Evolutionary conservation across 30 jellyfish, hydroid and myxozoan genomes (phyloP).

Genomic region (Phacellophora camtschatica): DNA sequence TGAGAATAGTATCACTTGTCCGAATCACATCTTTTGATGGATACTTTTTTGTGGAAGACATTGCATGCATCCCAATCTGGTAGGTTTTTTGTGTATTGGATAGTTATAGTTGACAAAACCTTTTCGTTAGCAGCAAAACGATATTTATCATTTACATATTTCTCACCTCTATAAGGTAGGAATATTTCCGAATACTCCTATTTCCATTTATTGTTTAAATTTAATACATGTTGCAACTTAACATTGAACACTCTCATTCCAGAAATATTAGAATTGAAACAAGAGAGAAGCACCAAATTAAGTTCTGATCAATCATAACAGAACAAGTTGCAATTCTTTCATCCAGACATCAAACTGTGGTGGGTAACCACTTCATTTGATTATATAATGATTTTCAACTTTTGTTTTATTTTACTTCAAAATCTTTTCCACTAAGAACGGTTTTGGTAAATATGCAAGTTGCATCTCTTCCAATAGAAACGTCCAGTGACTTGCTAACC

Average conservation of each 20-base stretch:
- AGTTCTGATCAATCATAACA: constrained; percentile 18
- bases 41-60: background rate
- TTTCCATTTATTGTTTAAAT: background rate
- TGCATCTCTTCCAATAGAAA: constrained; percentile 54
- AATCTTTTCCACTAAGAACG: constrained; percentile 9
- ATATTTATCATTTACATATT: background rate
- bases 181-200: constrained; percentile 12
- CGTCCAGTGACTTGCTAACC: constrained; percentile 20
- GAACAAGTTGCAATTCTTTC: background rate
- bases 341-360: constrained; percentile 31
- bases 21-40: background rate
- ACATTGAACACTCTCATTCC: background rate
- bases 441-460: background rate
- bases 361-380: constrained; percentile 19
- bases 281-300: constrained; percentile 26
- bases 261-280: no score
- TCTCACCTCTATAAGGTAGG: background rate
- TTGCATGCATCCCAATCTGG: background rate
- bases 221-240: background rate
- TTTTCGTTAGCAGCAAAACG: background rate
- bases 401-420: background rate
- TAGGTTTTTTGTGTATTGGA: background rate
- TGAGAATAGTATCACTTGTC: background rate
- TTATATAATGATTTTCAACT: constrained; percentile 11
- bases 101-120: background rate